Conservation (phyloP, 2,888 invertebrate genomes). For the Peribatodes rhomboidaria region DNA sequence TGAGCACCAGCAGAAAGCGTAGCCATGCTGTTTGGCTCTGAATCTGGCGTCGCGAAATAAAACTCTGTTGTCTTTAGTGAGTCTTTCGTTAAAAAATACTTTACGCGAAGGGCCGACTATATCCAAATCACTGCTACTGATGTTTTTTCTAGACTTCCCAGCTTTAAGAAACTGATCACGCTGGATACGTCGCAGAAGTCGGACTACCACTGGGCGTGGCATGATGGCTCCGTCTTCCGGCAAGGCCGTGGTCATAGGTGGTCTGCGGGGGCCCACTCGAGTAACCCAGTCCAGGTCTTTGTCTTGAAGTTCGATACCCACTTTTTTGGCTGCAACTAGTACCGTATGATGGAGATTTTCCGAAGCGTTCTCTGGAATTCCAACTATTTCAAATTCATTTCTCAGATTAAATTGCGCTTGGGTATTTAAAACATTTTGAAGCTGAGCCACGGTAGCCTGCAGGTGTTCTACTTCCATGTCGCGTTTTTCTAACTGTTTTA, state of each 20-base stretch:
- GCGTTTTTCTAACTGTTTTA: background rate
- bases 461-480: conserved; percentile 1
- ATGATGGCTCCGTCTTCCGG: background rate
- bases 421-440: conserved; percentile 1
- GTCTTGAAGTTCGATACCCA: conserved; percentile 16
- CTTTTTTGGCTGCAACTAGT: conserved; percentile 3
- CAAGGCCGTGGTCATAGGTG: background rate
- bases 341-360: conserved; percentile 9
- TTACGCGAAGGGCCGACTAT: conserved; percentile 2
- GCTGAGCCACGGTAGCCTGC: background rate
- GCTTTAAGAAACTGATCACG: conserved; percentile 18
- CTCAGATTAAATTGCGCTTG: conserved; percentile 4
- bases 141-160: conserved; percentile 10
- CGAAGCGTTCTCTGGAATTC: conserved; percentile 7
- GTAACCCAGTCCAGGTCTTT: conserved; percentile 22
- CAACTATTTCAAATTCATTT: conserved; percentile 11
- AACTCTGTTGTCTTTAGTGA: conserved; percentile 22
- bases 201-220: conserved; percentile 24
- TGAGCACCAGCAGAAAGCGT: conserved; percentile 21
- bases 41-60: conserved; percentile 21
- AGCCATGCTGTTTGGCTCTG: conserved; percentile 9
- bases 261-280: conserved; percentile 12
- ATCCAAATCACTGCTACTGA: conserved; percentile 8
- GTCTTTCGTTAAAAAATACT: conserved; percentile 8
- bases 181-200: conserved; percentile 6